These are phyloP conservation scores for Daubentonia madagascariensis DNA, from an alignment of 2,113 vertebrate genomes.

Conservation along the genomic window DNA sequence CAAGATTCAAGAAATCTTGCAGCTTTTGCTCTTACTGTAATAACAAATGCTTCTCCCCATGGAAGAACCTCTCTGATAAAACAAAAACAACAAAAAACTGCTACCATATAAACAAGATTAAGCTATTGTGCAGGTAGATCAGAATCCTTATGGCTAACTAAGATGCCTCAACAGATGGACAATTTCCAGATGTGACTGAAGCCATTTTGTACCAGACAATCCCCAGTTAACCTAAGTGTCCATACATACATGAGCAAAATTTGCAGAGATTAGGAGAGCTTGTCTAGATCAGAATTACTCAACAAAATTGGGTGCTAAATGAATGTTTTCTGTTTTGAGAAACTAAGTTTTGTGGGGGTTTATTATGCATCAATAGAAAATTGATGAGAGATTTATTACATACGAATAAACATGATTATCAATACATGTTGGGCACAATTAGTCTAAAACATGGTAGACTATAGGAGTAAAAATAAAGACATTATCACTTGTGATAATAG, in stretches of 20 bases:
- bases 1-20: not conserved
- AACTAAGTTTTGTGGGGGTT: not conserved
- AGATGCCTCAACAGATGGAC: not conserved
- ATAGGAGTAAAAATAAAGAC: not conserved
- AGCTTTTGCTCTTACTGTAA: not conserved
- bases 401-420: not conserved
- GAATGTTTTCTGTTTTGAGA: not conserved
- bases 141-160: not conserved
- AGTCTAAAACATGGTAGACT: not conserved
- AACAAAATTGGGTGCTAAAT: not conserved
- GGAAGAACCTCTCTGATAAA: not conserved
- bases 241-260: not conserved
- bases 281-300: not conserved
- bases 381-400: not conserved
- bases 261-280: not conserved
- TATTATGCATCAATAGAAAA: not conserved
- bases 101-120: not conserved
- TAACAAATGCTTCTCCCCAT: not conserved
- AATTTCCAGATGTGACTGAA: not conserved
- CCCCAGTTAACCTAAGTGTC: not conserved
- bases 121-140: not conserved
- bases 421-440: not conserved
- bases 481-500: not conserved
- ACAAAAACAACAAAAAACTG: not conserved
- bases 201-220: not conserved